phyloP scores from a whole-genome alignment of 53 echinoderm and acorn worm species.

The Apostichopus leukothele region DNA sequence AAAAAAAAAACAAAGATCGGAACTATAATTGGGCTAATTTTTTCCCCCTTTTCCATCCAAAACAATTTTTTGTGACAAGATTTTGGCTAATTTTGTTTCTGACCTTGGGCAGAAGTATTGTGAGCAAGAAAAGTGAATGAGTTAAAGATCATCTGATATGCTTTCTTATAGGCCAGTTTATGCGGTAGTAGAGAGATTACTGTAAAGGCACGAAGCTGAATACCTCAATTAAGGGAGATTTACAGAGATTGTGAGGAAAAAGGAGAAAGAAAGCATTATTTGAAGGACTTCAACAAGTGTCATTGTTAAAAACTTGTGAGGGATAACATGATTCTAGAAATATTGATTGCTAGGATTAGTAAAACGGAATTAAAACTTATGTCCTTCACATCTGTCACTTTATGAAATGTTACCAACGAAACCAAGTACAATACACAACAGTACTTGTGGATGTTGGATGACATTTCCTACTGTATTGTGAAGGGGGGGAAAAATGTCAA shows the following conservation, averaged over 20 bases:
- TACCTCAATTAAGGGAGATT: not conserved
- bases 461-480: too few relatives aligned
- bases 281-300: not conserved
- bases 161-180: not conserved
- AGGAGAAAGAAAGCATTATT: not conserved
- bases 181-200: not conserved
- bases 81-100: not conserved
- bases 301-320: not conserved
- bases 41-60: not conserved
- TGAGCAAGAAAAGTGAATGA: not conserved
- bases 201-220: not conserved
- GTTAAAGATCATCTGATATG: not conserved
- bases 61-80: not conserved
- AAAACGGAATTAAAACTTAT: not conserved
- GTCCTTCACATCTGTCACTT: too few relatives aligned
- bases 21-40: not conserved
- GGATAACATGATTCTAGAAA: not conserved
- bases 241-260: not conserved
- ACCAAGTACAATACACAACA: too few relatives aligned
- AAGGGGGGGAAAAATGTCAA: too few relatives aligned
- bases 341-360: not conserved
- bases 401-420: too few relatives aligned
- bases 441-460: too few relatives aligned
- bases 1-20: too few relatives aligned
- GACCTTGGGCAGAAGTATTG: not conserved